phyloP scores from a whole-genome alignment of 2,888 invertebrate species.

The Lycaena phlaeas region DNA sequence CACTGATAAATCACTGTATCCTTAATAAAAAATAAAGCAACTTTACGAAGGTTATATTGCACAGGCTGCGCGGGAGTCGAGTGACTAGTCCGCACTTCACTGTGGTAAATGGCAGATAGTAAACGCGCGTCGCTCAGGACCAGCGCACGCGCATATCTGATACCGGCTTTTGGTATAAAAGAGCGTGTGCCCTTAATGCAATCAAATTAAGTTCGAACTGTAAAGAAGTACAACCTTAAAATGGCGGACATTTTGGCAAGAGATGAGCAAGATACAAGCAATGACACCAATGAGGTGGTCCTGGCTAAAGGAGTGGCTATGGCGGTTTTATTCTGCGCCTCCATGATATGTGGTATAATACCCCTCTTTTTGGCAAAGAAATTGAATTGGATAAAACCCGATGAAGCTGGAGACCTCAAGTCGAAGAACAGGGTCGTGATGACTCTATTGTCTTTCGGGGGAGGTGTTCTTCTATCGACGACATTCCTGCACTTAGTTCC shows the following conservation, averaged over 20 bases:
- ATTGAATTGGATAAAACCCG: slow-evolving; percentile 73
- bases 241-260: slow-evolving; percentile 20
- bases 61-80: slow-evolving; percentile 51
- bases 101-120: slow-evolving; percentile 31
- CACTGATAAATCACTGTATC: no score
- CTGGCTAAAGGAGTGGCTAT: slow-evolving; percentile 86
- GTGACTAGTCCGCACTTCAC: slow-evolving; percentile 12
- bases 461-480: slow-evolving; percentile 87
- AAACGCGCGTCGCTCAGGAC: slow-evolving; percentile 39
- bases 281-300: slow-evolving; percentile 62
- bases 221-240: no score
- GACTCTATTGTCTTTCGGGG: slow-evolving; percentile 83
- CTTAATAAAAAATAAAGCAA: neutral
- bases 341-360: slow-evolving; percentile 81
- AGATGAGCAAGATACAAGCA: slow-evolving; percentile 25
- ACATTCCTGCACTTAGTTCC: slow-evolving; percentile 87
- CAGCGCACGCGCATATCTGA: slow-evolving; percentile 58
- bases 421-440: slow-evolving; percentile 69
- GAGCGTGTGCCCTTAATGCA: slow-evolving; percentile 30
- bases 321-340: slow-evolving; percentile 82
- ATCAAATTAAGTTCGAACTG: slow-evolving; percentile 33
- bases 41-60: slow-evolving; percentile 36
- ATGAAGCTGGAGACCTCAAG: slow-evolving; percentile 58
- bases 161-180: slow-evolving; percentile 49
- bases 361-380: slow-evolving; percentile 80